A percentile compares a stretch with the other conserved stretches of the same genome.
Conservation (phyloP, 2,797 vertebrate genomes). For the Sciurus carolinensis region DNA sequence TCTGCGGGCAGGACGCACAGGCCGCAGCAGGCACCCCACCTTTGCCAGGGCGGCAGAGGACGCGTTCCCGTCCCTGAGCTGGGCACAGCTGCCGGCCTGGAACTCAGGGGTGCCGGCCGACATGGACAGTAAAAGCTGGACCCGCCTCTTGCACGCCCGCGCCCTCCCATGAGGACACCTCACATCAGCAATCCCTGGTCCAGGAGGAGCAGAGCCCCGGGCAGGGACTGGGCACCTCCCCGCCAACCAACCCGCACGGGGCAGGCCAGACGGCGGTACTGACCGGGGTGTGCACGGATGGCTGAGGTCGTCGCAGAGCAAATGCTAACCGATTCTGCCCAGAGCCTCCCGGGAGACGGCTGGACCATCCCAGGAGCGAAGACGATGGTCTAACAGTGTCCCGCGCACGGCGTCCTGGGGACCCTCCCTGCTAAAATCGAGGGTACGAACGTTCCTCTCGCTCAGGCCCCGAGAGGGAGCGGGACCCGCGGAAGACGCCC, state of each 20-base stretch:
- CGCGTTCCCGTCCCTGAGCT: neutral
- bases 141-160: neutral
- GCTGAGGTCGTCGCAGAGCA: neutral
- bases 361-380: neutral
- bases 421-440: neutral
- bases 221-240: neutral
- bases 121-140: neutral
- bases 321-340: neutral
- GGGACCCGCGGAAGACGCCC: neutral
- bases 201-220: neutral
- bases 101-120: neutral
- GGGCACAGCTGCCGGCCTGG: neutral
- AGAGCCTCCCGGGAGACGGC: neutral
- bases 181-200: neutral
- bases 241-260: neutral
- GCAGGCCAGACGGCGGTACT: neutral
- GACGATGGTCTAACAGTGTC: neutral
- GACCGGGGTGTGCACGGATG: neutral
- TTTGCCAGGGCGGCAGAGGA: neutral
- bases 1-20: neutral
- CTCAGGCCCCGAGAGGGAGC: too few relatives aligned
- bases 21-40: accelerated
- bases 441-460: neutral
- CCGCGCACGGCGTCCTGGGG: neutral
- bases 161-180: neutral